Conservation (phyloP, 2,113 vertebrate species). For the Microtus ochrogaster region DNA sequence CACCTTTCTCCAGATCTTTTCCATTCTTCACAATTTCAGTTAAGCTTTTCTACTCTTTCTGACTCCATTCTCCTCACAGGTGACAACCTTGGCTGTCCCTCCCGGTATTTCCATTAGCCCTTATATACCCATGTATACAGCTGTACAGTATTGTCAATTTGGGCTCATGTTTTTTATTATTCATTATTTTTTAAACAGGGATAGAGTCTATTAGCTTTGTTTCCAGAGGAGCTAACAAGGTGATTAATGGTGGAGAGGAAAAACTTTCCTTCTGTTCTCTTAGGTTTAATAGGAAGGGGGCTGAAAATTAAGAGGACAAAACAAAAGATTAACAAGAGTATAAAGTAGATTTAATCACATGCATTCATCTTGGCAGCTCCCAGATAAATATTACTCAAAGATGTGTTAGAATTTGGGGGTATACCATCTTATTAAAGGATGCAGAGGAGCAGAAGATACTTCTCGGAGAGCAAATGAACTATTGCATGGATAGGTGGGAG, state of each 20-base stretch:
- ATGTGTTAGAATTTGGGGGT: background rate
- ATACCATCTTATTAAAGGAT: background rate
- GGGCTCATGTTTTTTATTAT: background rate
- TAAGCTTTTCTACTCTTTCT: slow-evolving; percentile 31
- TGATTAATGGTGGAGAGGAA: background rate
- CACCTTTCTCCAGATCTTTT: slow-evolving; percentile 9
- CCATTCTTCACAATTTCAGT: slow-evolving; percentile 8
- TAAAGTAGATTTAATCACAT: slow-evolving; percentile 29
- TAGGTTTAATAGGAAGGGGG: background rate
- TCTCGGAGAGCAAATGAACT: background rate
- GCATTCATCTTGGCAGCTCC: background rate
- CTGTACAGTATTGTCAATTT: background rate
- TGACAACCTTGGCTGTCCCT: background rate
- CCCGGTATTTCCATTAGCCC: background rate
- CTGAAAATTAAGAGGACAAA: slow-evolving; percentile 30
- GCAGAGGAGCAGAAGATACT: background rate
- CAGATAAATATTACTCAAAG: slow-evolving; percentile 10
- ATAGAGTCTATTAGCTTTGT: background rate
- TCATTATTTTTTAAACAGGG: background rate
- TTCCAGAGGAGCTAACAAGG: background rate
- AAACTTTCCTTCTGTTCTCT: slow-evolving; percentile 3
- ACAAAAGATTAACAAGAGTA: slow-evolving; percentile 19
- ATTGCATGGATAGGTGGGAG: background rate
- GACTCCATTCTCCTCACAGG: background rate
- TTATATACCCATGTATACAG: background rate